Conservation (phyloP, 1,140 invertebrate genomes). For the Calliphora vicina region DNA sequence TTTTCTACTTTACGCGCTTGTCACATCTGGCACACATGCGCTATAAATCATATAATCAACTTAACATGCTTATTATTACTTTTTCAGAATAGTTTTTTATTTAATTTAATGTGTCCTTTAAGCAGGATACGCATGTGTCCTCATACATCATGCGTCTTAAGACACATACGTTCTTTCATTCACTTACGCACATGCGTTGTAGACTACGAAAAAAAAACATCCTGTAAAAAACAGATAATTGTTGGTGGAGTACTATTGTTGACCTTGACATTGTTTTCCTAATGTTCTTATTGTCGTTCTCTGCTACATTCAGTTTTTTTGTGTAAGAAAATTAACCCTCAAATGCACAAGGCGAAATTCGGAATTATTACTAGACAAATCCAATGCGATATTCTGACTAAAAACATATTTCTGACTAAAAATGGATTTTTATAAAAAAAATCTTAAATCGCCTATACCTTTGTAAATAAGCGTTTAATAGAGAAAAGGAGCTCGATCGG, state of each 20-base stretch:
- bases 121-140: constrained; percentile 29
- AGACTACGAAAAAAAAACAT: not conserved
- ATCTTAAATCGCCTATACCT: too few species aligned
- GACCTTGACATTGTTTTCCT: constrained; percentile 30
- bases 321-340: not conserved
- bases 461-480: too few species aligned
- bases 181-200: not conserved
- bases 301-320: not conserved
- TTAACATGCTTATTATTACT: not conserved
- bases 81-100: not conserved
- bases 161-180: not conserved
- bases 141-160: constrained; percentile 29
- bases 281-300: not conserved
- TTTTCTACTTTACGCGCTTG: constrained; percentile 18
- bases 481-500: too few species aligned
- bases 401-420: too few species aligned
- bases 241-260: not conserved
- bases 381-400: too few species aligned
- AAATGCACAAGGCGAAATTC: not conserved
- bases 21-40: constrained; percentile 29
- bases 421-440: too few species aligned
- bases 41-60: constrained; percentile 22
- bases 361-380: too few species aligned
- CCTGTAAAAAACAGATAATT: constrained; percentile 22
- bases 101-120: not conserved